Percentiles rank a stretch among this genome's conserved stretches.
phyloP scores from a whole-genome alignment of 2,888 invertebrate genomes.

The Latheticus oryzae region DNA sequence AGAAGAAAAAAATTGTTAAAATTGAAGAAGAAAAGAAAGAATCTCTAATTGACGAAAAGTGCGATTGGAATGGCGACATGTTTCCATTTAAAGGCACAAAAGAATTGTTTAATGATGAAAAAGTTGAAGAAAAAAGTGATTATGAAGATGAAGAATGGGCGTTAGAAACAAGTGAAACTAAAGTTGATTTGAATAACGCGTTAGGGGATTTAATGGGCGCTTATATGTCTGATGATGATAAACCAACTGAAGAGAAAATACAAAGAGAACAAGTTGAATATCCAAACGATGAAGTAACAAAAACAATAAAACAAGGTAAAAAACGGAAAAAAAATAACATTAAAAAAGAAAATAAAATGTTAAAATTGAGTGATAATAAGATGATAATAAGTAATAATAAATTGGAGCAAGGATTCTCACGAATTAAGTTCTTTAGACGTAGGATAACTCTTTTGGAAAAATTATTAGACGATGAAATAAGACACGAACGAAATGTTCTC shows the following conservation, averaged over 20 bases:
- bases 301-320: conserved; percentile 10
- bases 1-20: conserved; percentile 3
- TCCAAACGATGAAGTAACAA: conserved; percentile 48
- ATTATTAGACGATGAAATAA: conserved; percentile 81
- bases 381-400: conserved; percentile 22
- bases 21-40: conserved; percentile 35
- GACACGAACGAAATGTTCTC: conserved; percentile 87
- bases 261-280: conserved; percentile 51
- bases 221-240: conserved; percentile 71
- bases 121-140: conserved; percentile 47
- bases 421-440: conserved; percentile 53
- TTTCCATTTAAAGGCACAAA: conserved; percentile 62
- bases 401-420: too few relatives aligned
- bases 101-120: conserved; percentile 50
- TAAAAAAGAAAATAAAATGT: conserved; percentile 39
- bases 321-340: conserved; percentile 1
- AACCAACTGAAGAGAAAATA: conserved; percentile 68
- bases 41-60: conserved; percentile 60
- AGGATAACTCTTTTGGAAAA: conserved; percentile 75
- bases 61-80: conserved; percentile 62
- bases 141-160: conserved; percentile 62
- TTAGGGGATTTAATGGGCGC: conserved; percentile 70
- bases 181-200: conserved; percentile 67
- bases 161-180: conserved; percentile 26
- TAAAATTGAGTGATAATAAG: conserved; percentile 46